A percentile compares a stretch with the other conserved stretches of the same genome.
Evolutionary conservation across 92 coral and sea anemone species (phyloP).

Genomic region (Porites evermanni): DNA sequence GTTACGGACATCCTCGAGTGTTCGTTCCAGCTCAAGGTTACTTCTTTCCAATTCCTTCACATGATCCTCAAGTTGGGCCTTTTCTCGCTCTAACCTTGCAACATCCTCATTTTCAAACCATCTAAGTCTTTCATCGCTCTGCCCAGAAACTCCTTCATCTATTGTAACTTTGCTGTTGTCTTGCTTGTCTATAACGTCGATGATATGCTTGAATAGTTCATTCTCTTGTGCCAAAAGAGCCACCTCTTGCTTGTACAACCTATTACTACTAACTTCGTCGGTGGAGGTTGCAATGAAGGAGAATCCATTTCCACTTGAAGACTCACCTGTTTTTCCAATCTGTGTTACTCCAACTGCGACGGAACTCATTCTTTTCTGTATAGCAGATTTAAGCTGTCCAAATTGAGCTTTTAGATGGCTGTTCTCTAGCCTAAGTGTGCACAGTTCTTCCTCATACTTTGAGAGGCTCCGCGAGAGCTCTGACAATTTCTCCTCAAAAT

Average conservation of each 20-base stretch:
- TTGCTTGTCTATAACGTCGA: slow-evolving; percentile 69
- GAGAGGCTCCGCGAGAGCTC: slow-evolving; percentile 54
- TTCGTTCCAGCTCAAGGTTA: slow-evolving; percentile 64
- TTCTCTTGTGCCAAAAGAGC: slow-evolving; percentile 76
- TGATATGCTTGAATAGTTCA: slow-evolving; percentile 73
- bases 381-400: slow-evolving; percentile 64
- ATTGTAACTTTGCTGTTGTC: slow-evolving; percentile 44
- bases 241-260: slow-evolving; percentile 68
- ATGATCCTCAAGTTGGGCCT: slow-evolving; percentile 66
- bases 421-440: slow-evolving; percentile 69
- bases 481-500: slow-evolving; percentile 63
- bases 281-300: not conserved
- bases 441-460: slow-evolving; percentile 73
- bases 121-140: slow-evolving; percentile 9
- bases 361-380: slow-evolving; percentile 51
- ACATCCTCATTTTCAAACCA: slow-evolving; percentile 54
- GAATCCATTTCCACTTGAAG: not conserved
- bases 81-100: slow-evolving; percentile 66
- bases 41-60: slow-evolving; percentile 75
- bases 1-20: slow-evolving; percentile 57
- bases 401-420: slow-evolving; percentile 68
- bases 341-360: not conserved
- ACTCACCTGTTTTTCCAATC: not conserved
- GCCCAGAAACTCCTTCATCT: slow-evolving; percentile 53
- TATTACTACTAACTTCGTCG: not conserved